Evolutionary conservation across 2,113 vertebrate genomes (phyloP).

Genomic region (Trochalopteron elliotii): DNA sequence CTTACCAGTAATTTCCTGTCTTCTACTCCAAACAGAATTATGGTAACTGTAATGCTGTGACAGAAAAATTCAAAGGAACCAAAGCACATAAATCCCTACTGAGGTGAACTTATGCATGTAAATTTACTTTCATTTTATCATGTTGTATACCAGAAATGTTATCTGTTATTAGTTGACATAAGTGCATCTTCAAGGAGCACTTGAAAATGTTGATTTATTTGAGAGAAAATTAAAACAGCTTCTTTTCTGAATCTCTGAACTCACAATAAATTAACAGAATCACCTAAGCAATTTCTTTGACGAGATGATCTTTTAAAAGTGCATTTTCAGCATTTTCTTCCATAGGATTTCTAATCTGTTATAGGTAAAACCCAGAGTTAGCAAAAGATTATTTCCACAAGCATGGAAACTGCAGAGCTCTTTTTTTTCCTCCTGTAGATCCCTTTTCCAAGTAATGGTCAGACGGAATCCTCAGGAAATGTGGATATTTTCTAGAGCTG

Average conservation of each 20-base stretch:
- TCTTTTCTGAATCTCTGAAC: background rate
- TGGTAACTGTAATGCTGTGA: background rate
- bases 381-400: background rate
- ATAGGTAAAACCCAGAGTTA: background rate
- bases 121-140: background rate
- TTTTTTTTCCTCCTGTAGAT: background rate
- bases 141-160: background rate
- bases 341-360: background rate
- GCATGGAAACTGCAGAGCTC: background rate
- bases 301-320: background rate
- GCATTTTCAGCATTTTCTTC: constrained; percentile 14
- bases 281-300: background rate
- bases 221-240: background rate
- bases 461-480: background rate
- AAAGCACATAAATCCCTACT: background rate
- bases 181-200: background rate
- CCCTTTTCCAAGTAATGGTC: background rate
- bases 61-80: background rate
- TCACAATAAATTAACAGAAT: background rate
- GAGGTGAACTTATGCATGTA: background rate
- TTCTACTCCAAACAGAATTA: background rate
- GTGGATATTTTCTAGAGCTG: background rate
- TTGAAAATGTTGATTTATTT: background rate
- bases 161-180: background rate
- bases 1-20: background rate